Evolutionary conservation across 2,113 vertebrate species (phyloP), one percentile per base, ranked within the genome.

Genomic region (Callipepla squamata): DNA sequence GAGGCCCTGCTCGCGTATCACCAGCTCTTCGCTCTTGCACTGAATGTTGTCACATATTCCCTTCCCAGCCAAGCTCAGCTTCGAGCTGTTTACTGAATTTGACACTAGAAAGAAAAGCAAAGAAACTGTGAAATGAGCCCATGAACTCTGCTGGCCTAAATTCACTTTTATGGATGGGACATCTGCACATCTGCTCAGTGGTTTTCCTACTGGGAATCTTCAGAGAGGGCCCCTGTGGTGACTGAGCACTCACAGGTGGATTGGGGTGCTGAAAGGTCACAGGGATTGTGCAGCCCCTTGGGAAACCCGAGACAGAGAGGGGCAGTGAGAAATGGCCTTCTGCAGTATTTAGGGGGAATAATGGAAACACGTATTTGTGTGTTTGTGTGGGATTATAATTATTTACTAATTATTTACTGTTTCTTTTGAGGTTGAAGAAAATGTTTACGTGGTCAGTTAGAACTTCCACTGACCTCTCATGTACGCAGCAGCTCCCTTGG

Each of bases 401-500:
- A 40, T 40, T 40, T 40, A 11, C 14, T 63, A 1, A 45, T 55
- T 4, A 11, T n/a, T 63, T 48, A 2, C 17, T n/a, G 58, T 76
- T 58, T n/a, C 42, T 58, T 55, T 36, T 7, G 12, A 28, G 90
- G n/a, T 30, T 45, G 17, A 44, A 63, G 61, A 25, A 17, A 4
- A 14, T 11, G 3, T 23, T 53, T 22, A 19, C 23, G 18, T 38
- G 44, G 12, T 44, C 51, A 67, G 57, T 50, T 0, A 13, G 13
- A 20, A 40, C 47, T 85, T 36, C 51, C 94, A 97, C 98, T 97
- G 74, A 98, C 98, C 97, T 97, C 95, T 95, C 92, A 98, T 80
- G 77, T 97, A 97, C 34, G 98, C 97, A 91, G 88, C 94, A 2
- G 97, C 85, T 92, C 75, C 87, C 34, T 89, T 90, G 88, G 40